A percentile compares a stretch with the other conserved stretches of the same genome.
Conservation (phyloP, 1,140 invertebrate species). For the Trichomalopsis sarcophagae region DNA sequence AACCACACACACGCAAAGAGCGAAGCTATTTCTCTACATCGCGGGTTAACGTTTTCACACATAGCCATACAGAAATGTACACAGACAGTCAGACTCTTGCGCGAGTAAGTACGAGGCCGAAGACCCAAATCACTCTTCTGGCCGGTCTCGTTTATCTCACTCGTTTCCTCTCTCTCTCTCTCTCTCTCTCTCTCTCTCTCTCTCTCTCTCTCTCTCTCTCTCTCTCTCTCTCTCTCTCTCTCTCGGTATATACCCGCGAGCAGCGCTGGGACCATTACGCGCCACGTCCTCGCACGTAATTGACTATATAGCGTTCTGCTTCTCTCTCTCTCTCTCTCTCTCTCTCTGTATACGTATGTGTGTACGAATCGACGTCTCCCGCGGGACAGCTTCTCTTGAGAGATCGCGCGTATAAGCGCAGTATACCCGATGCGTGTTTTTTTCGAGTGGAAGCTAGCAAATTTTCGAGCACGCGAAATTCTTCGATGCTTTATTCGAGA, state of each 20-base stretch:
- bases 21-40: too few relatives aligned
- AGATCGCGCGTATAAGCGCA: background rate
- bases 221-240: background rate
- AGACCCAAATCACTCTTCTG: conserved; percentile 23
- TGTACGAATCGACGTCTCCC: background rate
- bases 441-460: too few relatives aligned
- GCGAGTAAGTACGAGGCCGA: background rate
- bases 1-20: too few relatives aligned
- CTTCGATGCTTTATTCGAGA: background rate
- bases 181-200: background rate
- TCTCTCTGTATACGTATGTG: too few relatives aligned
- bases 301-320: background rate
- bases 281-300: conserved; percentile 20
- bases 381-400: background rate
- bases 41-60: too few relatives aligned
- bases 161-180: background rate
- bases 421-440: too few relatives aligned
- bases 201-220: background rate
- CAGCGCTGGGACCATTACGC: conserved; percentile 6
- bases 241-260: background rate
- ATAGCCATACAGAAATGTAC: background rate
- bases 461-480: background rate
- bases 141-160: background rate
- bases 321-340: too few relatives aligned
- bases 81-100: background rate